These are phyloP conservation scores for Chlamydotis undulata DNA, from an alignment of 2,113 vertebrate species.

Conservation along the genomic window DNA sequence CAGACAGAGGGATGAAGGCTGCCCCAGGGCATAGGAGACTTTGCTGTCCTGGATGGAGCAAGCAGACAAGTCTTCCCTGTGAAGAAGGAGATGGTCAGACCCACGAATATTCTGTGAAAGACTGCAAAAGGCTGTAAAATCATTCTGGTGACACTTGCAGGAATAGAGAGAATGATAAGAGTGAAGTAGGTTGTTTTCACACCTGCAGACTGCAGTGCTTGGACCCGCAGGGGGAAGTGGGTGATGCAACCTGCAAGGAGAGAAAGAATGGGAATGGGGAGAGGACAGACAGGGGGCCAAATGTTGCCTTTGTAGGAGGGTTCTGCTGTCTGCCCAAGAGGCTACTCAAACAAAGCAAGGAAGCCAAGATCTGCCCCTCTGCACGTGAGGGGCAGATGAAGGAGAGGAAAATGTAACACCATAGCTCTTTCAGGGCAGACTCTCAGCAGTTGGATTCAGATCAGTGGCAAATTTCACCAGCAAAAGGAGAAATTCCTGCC, in stretches of 20 bases:
- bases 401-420: not conserved
- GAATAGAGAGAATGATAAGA: not conserved
- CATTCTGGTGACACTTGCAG: not conserved
- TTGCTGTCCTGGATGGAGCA: not conserved
- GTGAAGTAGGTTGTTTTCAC: not conserved
- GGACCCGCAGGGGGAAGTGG: not conserved
- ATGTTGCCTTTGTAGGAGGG: not conserved
- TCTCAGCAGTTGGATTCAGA: not conserved
- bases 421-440: not conserved
- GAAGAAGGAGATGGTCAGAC: not conserved
- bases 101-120: not conserved
- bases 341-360: not conserved
- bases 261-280: not conserved
- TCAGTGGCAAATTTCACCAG: not conserved
- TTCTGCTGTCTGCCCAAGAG: not conserved
- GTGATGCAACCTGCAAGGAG: not conserved
- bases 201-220: not conserved
- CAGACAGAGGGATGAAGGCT: not conserved
- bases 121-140: not conserved
- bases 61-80: not conserved
- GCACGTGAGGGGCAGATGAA: not conserved
- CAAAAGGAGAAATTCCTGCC: not conserved
- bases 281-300: not conserved
- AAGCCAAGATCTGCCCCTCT: not conserved
- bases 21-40: not conserved